Percentiles rank a stretch among this genome's conserved stretches.
phyloP scores from a whole-genome alignment of 2,113 vertebrate genomes.

The Cavia aperea region DNA sequence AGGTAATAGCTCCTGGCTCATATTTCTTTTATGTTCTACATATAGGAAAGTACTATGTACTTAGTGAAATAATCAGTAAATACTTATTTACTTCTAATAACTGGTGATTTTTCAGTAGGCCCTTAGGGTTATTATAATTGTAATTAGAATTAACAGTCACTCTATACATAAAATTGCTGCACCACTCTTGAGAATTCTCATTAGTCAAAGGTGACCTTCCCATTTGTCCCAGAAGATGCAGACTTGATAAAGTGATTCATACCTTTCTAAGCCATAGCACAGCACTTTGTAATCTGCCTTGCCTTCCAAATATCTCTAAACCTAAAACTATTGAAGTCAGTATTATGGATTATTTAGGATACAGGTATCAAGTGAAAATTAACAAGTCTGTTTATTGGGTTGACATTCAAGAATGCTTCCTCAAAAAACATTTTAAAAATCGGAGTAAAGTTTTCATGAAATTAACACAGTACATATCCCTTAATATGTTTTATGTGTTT shows the following conservation, averaged over 20 bases:
- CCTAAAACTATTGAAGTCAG: not conserved
- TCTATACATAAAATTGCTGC: constrained; percentile 11
- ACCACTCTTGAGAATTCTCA: constrained; percentile 25
- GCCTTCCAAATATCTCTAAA: not conserved
- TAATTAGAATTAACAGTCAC: constrained; percentile 35
- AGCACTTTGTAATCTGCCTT: not conserved
- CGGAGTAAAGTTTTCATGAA: not conserved
- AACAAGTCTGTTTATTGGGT: not conserved
- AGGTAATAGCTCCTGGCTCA: not conserved
- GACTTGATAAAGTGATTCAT: constrained; percentile 25
- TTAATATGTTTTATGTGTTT: not conserved
- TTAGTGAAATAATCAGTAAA: constrained; percentile 48
- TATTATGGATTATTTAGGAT: not conserved
- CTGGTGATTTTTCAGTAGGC: constrained; percentile 45
- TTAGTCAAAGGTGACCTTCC: constrained; percentile 42
- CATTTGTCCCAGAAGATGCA: not conserved
- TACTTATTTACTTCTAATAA: constrained; percentile 52
- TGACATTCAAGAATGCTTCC: not conserved
- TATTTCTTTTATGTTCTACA: constrained; percentile 27
- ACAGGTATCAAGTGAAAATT: not conserved
- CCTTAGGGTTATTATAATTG: constrained; percentile 41
- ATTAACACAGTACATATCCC: not conserved
- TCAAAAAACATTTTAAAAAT: not conserved
- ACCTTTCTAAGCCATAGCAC: not conserved
- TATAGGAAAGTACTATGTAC: not conserved